Evolutionary conservation across 1,140 invertebrate genomes (phyloP).

Genomic region (Schlechtendalia chinensis): DNA sequence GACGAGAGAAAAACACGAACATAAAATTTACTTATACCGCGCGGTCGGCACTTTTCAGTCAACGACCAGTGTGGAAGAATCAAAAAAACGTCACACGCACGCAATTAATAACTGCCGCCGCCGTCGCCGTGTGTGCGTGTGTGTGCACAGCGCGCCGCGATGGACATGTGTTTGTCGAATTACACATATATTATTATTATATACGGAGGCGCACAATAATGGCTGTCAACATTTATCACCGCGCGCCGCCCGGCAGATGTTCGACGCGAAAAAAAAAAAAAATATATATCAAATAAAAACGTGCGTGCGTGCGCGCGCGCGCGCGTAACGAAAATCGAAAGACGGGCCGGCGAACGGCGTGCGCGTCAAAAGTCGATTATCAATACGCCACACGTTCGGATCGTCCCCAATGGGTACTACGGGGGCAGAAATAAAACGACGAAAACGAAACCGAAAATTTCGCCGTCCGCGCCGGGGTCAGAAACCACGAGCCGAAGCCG

Average conservation of each 20-base stretch:
- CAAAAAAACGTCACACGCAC: constrained; percentile 12
- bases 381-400: no score
- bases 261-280: constrained; percentile 39
- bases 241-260: constrained; percentile 38
- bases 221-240: constrained; percentile 49
- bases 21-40: no score
- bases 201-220: constrained; percentile 43
- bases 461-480: neutral
- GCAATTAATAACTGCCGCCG: constrained; percentile 36
- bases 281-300: constrained; percentile 7
- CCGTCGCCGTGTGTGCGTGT: neutral
- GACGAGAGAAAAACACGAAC: no score
- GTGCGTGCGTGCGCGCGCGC: neutral
- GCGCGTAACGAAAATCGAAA: neutral
- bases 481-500: neutral
- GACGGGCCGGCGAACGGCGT: neutral
- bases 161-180: constrained; percentile 47
- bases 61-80: neutral
- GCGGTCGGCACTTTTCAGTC: neutral
- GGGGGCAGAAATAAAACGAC: no score
- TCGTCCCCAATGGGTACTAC: no score
- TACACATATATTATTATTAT: constrained; percentile 29
- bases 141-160: constrained; percentile 26
- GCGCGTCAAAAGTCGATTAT: constrained; percentile 1
- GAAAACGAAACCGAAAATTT: no score